Conservation (phyloP, 2,113 vertebrate genomes). For the Ginglymostoma cirratum region DNA sequence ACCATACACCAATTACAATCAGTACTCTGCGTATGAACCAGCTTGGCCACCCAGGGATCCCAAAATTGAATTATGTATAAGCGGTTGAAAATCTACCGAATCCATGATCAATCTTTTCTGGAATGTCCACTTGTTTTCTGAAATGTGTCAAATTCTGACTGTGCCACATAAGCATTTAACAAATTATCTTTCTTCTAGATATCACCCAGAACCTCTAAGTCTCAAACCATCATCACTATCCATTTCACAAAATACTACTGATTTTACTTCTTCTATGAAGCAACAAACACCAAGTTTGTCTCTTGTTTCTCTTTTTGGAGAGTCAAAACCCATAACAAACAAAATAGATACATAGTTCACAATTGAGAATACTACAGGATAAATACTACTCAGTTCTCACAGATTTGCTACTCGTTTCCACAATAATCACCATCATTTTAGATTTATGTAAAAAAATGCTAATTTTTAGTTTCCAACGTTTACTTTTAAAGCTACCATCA, state of each 20-base stretch:
- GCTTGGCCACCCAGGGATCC: not conserved
- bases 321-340: not conserved
- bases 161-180: not conserved
- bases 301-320: not conserved
- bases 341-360: not conserved
- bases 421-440: not conserved
- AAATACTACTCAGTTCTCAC: not conserved
- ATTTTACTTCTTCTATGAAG: too few species aligned
- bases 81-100: not conserved
- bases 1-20: not conserved
- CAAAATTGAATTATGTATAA: not conserved
- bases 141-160: not conserved
- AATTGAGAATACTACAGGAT: not conserved
- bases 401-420: not conserved
- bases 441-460: not conserved
- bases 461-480: not conserved
- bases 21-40: not conserved
- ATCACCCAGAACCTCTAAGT: not conserved
- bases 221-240: not conserved
- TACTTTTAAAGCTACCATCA: not conserved
- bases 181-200: not conserved
- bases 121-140: not conserved
- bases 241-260: not conserved
- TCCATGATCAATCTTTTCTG: too few species aligned
- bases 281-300: too few species aligned